phyloP scores from a whole-genome alignment of 2,888 invertebrate genomes.

The Epinotia nisella region DNA sequence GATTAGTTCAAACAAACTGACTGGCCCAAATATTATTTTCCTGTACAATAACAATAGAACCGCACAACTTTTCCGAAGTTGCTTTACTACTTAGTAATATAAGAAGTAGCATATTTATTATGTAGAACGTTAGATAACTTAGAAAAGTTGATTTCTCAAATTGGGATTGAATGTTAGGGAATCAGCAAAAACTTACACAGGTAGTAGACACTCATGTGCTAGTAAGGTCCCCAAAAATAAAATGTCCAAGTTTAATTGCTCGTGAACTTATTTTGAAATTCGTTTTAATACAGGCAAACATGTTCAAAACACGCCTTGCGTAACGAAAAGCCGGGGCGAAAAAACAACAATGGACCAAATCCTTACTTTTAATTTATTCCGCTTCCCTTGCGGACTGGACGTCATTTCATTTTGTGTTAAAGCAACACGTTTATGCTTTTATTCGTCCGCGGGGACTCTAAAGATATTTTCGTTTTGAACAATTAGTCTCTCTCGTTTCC shows the following conservation, averaged over 20 bases:
- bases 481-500: constrained; percentile 59
- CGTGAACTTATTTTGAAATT: constrained; percentile 18
- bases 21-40: no score
- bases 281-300: constrained; percentile 54
- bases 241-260: constrained; percentile 2
- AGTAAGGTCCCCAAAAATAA: neutral
- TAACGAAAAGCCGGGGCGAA: constrained; percentile 61
- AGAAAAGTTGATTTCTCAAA: neutral
- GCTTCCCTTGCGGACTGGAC: constrained; percentile 66
- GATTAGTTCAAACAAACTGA: no score
- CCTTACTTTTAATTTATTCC: constrained; percentile 77
- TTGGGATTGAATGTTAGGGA: neutral
- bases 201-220: neutral
- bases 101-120: no score
- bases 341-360: constrained; percentile 70
- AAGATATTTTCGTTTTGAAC: constrained; percentile 61
- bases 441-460: constrained; percentile 60
- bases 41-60: no score
- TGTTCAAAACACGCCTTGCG: constrained; percentile 60
- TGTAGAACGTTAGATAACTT: no score
- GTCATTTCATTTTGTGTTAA: constrained; percentile 72
- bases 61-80: no score
- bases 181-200: neutral
- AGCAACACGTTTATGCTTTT: constrained; percentile 76
- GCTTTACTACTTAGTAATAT: no score